Base-by-base conservation (phyloP, 2,797 vertebrate species). In the Menidia menidia region DNA sequence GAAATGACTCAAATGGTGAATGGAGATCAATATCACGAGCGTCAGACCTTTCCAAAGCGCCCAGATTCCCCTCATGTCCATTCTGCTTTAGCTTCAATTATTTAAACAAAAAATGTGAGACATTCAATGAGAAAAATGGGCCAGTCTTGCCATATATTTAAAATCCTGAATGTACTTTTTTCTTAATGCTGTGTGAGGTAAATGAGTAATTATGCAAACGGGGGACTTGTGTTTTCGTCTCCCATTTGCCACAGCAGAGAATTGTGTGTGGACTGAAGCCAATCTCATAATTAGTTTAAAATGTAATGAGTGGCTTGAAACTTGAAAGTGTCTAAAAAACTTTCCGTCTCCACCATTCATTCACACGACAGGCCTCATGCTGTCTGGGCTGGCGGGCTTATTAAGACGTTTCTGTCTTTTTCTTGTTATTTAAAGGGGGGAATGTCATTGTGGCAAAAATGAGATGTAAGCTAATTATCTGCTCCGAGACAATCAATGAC, bases 381-480 rank as follows among this genome's bases (percentile, higher is more conserved):
- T n/a, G 43, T 69, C 57, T 13, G 7, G 7, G 51, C 68, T 61
- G 77, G 44, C 31, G 56, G 35, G 57, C 53, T 63, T 68, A 81
- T 83, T 79, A 68, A 63, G 61, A 71, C 19, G 14, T 50, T 41
- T 58, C 65, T 68, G 47, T 67, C 64, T 73, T 53, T 25, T 48
- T 55, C 54, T 77, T 69, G 61, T 78, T 77, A 70, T 77, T 75
- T 71, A 19, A 6, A 45, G 42, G 51, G 64, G 74, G 83, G 77
- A 80, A 81, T 25, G 68, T 61, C 7, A 3, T 31, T 61, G 63
- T 64, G 60, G 60, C 77, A 75, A 79, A 52, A 61, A 81, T 77
- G 72, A 85, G 68, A 79, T 75, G 78, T 73, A 66, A 75, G 56
- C 77, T 83, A 81, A 89, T 84, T 78, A 77, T 58, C 56, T 2